Base-by-base conservation (phyloP, 1,140 invertebrate genomes). In the Potamilus streckersoni region DNA sequence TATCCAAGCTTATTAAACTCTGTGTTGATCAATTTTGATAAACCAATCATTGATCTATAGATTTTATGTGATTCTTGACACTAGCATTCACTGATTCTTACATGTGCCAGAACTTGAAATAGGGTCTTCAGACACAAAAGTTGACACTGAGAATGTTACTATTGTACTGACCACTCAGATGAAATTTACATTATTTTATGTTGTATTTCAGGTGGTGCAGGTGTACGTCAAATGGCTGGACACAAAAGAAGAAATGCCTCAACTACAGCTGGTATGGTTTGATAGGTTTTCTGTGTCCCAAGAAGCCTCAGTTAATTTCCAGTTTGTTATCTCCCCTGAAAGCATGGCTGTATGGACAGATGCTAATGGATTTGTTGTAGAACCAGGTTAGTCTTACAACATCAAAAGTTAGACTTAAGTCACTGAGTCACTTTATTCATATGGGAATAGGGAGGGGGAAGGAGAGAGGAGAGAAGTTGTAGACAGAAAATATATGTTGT, bases 211-310 rank as follows among this genome's bases (percentile, higher is more conserved):
- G 84, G 84, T 86, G 2, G 71, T 81, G 8, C 84, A 86, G 78
- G 67, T 85, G 1, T 86, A 86, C 65, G 69, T 86, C 19, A 73
- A 60, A 17, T 85, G 84, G 84, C 49, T 69, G 15, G 70, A 78
- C 59, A 31, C 71, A 11, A 76, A 68, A 60, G 79, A 79, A 38
- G n/a, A 23, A 27, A 85, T 82, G 80, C 84, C 85, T 0, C 70
- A 72, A 15, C 16, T 83, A 62, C 85, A 86, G 61, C 63, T 86
- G 31, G 83, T 85, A 20, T 78, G 70, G 19, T 81, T 85, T 63
- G 63, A 80, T 2, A 61, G 85, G 20, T 60, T 78, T n/a, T 61
- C 60, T 27, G 55, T 81, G 27, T 3, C 16, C 14, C 27, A 19
- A 12, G 38, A 38, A 27, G 17, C 67, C 60, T 57, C 20, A 23